Conservation (phyloP, 2,888 invertebrate species). For the Volucella zonaria region DNA sequence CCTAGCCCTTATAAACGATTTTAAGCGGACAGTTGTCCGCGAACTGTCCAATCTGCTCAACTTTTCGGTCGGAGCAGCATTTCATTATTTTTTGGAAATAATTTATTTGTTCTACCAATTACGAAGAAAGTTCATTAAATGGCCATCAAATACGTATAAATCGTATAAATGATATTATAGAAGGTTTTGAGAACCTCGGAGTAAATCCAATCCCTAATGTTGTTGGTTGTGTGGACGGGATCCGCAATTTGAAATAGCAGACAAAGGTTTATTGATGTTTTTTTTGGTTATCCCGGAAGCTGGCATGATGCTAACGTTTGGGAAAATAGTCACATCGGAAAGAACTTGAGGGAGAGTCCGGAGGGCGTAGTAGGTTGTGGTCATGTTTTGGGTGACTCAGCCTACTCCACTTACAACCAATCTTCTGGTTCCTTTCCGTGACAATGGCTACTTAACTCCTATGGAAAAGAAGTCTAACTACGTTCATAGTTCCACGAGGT, state of each 20-base stretch:
- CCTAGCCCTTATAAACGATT: too few species aligned
- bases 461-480: too few species aligned
- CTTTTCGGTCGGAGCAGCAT: background rate
- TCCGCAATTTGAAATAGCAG: too few species aligned
- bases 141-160: constrained; percentile 19
- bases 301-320: background rate
- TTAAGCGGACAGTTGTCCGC: too few species aligned
- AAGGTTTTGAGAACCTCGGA: constrained; percentile 11
- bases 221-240: too few species aligned
- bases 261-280: too few species aligned
- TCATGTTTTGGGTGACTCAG: constrained; percentile 19
- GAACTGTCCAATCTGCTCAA: background rate
- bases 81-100: background rate
- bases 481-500: too few species aligned
- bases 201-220: background rate
- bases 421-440: background rate
- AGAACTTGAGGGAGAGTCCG: constrained; percentile 8
- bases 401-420: constrained; percentile 5
- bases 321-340: too few species aligned
- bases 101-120: background rate
- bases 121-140: background rate
- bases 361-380: constrained; percentile 1
- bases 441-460: too few species aligned
- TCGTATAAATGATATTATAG: constrained; percentile 9
- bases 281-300: constrained; percentile 7